A percentile compares a stretch with the other conserved stretches of the same genome.
phyloP scores from a whole-genome alignment of 2,113 vertebrate species.

The Ictalurus furcatus region DNA sequence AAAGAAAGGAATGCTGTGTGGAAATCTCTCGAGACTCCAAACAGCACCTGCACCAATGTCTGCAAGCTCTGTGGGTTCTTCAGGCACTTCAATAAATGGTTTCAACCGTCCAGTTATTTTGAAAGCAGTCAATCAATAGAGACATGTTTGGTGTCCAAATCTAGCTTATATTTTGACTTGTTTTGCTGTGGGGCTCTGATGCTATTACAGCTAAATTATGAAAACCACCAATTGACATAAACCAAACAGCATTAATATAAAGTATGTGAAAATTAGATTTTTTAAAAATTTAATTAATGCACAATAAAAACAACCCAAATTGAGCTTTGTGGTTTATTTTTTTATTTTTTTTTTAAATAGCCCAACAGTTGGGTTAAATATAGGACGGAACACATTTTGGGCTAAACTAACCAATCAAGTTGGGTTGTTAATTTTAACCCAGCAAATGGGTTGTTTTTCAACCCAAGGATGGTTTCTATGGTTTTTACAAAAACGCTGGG shows the following conservation, averaged over 20 bases:
- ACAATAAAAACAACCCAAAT: no score
- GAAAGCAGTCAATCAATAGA: not conserved
- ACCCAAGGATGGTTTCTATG: no score
- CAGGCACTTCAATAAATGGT: not conserved
- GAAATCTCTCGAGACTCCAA: conserved; percentile 11
- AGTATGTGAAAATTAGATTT: not conserved
- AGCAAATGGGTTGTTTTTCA: no score
- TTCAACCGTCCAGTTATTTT: not conserved
- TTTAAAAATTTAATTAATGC: no score
- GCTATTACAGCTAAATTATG: not conserved
- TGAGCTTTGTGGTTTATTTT: no score
- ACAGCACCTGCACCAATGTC: conserved; percentile 35
- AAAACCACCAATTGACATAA: not conserved
- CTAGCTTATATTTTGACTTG: not conserved
- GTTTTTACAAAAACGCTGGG: no score
- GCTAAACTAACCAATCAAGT: no score
- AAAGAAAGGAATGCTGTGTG: conserved; percentile 2
- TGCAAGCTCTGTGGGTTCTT: not conserved
- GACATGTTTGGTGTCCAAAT: not conserved
- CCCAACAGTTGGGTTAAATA: no score
- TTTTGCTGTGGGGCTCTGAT: not conserved
- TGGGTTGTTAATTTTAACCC: no score
- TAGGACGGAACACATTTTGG: no score
- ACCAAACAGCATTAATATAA: not conserved
- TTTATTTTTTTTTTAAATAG: no score